Evolutionary conservation across 1,140 invertebrate species (phyloP), one percentile per base, ranked within the genome.

Genomic region (Paracyclopina nana): DNA sequence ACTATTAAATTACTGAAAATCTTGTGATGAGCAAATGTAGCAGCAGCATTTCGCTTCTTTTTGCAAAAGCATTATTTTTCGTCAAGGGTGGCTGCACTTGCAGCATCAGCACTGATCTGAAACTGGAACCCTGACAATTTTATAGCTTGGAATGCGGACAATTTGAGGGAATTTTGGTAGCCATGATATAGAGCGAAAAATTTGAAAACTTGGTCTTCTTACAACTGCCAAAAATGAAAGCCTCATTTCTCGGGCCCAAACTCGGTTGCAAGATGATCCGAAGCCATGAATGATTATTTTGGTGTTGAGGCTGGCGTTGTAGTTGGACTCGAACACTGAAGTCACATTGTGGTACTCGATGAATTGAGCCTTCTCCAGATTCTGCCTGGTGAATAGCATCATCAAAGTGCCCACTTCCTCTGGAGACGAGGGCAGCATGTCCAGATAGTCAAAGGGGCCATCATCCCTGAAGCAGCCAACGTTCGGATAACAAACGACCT

Each of bases 231-330:
- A 80, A 1, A 92, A 68, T 9, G 83, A 83, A 16, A 80, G 78
- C 30, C 82, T 72, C 81, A 94, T 90, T 60, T 90, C 83, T 59
- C 83, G 80, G 0, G 92, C 82, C 88, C 88, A 94, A 8, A 84
- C 75, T 55, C 82, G 77, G 16, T 78, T 75, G 59, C 86, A 90
- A 57, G 79, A 81, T 40, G 83, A 85, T 1, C 86, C 82, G 60
- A 94, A 96, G 3, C 90, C 90, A 59, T 96, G 90, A 0, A 92
- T 82, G 53, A 95, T 82, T 20, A 96, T 75, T 62, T 88, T 83
- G 12, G 82, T 81, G 0, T 81, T 78, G n/a, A 74, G 63, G 4
- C 70, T 71, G 9, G 67, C 63, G 57, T 80, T 77, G 61, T 79
- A 79, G 59, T 79, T 78, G 44, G 71, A 66, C 30, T 74, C 76